Base-by-base conservation (phyloP, 1,140 invertebrate species). In the Trinorchestia longiramus region DNA sequence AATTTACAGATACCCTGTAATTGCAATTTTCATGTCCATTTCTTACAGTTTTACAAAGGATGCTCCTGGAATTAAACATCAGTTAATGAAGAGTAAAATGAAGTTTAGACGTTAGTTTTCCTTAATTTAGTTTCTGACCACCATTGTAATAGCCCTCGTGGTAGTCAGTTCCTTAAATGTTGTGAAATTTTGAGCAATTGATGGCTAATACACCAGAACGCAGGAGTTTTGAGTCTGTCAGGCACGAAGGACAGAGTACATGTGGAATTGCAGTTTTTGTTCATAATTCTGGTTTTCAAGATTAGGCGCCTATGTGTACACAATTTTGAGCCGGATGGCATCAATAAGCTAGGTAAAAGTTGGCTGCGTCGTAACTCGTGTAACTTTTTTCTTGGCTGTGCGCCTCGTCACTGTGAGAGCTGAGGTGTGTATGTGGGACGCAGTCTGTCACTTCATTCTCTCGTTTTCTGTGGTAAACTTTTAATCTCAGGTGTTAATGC, bases 401-500 rank as follows among this genome's bases (percentile, higher is more conserved):
- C 62, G 36, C 62, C 36, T 77, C 36, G 62, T 1, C 62, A 3
- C 62, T 11, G 11, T 19, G 62, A 77, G 62, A 77, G 62, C 62
- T 19, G 62, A 77, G 28, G 62, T 77, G 36, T 77, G 62, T 28
- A 77, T 77, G 28, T 28, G 28, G 28, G 62, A 36, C 36, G 62
- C 62, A 77, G 62, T 11, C 62, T 77, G 88, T 91, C 88, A 28
- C 88, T 94, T 94, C 44, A 47, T 94, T 0, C 44, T 36, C 6
- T 94, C 92, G 92, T 47, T 94, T 94, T 94, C 92, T 94, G 44
- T 11, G 92, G 92, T 47, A 47, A 94, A 94, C 44, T 94, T 94
- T 94, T 44, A 94, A 94, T 94, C 92, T 47, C 92, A 40, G 92
- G 43, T 94, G 92, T 45, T 94, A 94, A 94, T 94, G 44, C 92